Evolutionary conservation across 2,888 invertebrate species (phyloP), one percentile per base, ranked within the genome.

Genomic region (Rhogogaster chlorosoma): DNA sequence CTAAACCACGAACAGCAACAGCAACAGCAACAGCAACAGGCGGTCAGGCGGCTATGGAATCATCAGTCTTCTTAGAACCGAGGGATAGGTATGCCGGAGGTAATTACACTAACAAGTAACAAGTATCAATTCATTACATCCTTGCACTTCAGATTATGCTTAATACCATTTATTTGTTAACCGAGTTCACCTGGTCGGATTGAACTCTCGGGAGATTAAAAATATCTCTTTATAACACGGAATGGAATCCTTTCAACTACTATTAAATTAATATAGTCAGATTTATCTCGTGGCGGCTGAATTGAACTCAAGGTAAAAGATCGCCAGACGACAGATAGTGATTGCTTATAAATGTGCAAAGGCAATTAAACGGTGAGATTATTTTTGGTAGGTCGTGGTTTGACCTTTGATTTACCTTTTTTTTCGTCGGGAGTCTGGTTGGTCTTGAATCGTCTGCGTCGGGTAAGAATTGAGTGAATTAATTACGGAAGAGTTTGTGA

Each of bases 91-190:
- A 85, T 87, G 87, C 87, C 90, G 90, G 83, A 83, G 89, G 89
- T 92, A 91, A 92, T 92, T 91, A 92, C 90, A 89, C 89, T 91
- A 90, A 91, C 90, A 89, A 89, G 85, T 84, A 86, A 80, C 83
- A 86, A 88, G 87, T 87, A 87, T 89, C 88, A 87, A 88, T 88
- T 89, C 88, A 88, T 89, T 88, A 88, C 87, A 87, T 57, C 36
- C 38, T 42, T 73, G 71, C 71, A 38, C 36, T 53, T 53, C 9
- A 32, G 53, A 49, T 77, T 77, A 29, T 26, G 22, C 77, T 77
- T 6, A 3, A 77, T 49, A 29, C 32, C 26, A 18, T 67, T 10
- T 61, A 26, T 61, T 26, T 26, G 10, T 61, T 61, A 61, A 61
- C 61, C 26, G 3, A 26, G 26, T 61, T 22, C 61, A 61, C 4